Evolutionary conservation across 2,797 vertebrate species (phyloP).

Genomic region (Hypotaenidia okinawae): DNA sequence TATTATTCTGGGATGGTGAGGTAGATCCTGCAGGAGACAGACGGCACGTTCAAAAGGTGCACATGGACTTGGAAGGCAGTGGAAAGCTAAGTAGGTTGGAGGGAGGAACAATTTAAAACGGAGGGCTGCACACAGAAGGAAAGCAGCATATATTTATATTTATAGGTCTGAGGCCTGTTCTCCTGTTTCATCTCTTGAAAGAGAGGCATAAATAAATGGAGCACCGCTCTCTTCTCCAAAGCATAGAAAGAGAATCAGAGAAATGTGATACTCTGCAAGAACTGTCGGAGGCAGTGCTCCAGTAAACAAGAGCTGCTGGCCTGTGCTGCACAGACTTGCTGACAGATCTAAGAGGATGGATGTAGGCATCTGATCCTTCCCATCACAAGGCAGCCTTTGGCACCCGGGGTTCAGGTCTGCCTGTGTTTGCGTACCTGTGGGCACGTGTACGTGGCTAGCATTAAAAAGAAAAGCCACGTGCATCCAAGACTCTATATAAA

Average conservation of each 20-base stretch:
- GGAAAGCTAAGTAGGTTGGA: not conserved
- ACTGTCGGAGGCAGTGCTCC: not conserved
- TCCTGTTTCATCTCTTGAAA: conserved; percentile 39
- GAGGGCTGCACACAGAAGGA: not conserved
- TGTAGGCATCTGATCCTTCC: not conserved
- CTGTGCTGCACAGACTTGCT: not conserved
- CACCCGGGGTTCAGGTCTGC: not conserved
- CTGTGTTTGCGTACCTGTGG: not conserved
- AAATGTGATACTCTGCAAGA: not conserved
- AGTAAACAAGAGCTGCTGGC: not conserved
- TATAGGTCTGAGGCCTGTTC: conserved; percentile 20
- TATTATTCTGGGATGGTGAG: not conserved
- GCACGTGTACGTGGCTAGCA: not conserved
- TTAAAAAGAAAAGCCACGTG: not conserved
- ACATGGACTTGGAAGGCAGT: not conserved
- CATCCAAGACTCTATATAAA: not conserved
- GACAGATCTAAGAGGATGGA: not conserved
- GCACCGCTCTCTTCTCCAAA: not conserved
- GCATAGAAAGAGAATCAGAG: not conserved
- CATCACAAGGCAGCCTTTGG: not conserved
- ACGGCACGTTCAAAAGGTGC: not conserved
- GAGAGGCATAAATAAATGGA: conserved; percentile 24
- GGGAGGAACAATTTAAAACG: not conserved
- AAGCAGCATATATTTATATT: not conserved
- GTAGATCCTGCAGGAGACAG: not conserved